Evolutionary conservation across 2,113 vertebrate genomes (phyloP).

Genomic region (Psittacara wagleri): DNA sequence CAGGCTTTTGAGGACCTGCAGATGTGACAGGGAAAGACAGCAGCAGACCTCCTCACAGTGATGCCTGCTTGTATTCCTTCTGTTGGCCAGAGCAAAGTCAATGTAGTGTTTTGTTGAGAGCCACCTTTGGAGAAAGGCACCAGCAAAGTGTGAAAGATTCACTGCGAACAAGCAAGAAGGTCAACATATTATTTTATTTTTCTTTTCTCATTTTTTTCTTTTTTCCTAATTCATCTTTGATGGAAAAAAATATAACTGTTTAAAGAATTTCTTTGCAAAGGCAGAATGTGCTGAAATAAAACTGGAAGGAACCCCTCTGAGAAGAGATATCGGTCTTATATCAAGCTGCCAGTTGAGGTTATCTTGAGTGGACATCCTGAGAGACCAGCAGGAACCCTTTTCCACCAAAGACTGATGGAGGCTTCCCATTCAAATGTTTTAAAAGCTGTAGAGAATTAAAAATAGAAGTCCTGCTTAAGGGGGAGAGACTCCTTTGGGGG

Average conservation of each 20-base stretch:
- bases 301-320: slow-evolving; percentile 52
- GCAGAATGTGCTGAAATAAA: slow-evolving; percentile 50
- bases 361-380: slow-evolving; percentile 58
- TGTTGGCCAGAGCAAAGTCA: neutral
- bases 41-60: neutral
- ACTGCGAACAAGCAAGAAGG: neutral
- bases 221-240: neutral
- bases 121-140: neutral
- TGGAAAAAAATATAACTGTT: neutral
- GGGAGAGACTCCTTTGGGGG: slow-evolving; percentile 69
- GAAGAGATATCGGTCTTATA: slow-evolving; percentile 27
- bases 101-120: neutral
- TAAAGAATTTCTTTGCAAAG: slow-evolving; percentile 43
- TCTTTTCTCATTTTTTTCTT: neutral
- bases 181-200: neutral
- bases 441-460: slow-evolving; percentile 79
- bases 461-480: slow-evolving; percentile 61
- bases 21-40: neutral
- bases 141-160: neutral
- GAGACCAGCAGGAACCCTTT: slow-evolving; percentile 63
- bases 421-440: slow-evolving; percentile 69
- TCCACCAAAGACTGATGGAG: slow-evolving; percentile 64
- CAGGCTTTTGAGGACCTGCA: neutral
- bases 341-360: slow-evolving; percentile 58
- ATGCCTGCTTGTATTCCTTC: neutral